A percentile compares a stretch with the other conserved stretches of the same genome.
These are phyloP conservation scores for Ceratothoa steindachneri DNA, from an alignment of 2,888 invertebrate genomes.

Conservation along the genomic window DNA sequence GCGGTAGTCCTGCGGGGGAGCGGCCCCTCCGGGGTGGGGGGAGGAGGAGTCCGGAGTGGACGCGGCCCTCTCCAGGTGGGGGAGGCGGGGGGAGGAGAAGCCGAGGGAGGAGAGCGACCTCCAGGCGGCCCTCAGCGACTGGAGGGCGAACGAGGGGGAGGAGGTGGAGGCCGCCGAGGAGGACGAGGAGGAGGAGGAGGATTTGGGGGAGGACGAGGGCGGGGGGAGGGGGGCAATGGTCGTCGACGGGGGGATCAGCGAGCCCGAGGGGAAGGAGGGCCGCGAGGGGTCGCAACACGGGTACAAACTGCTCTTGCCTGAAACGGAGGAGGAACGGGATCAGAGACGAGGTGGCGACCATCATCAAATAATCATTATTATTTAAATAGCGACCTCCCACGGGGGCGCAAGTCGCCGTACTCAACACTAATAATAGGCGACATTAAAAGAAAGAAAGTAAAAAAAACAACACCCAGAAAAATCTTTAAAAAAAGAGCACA, in stretches of 20 bases:
- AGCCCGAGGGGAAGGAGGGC: neutral
- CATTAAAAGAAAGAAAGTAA: no score
- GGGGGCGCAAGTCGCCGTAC: no score
- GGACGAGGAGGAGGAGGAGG: slow-evolving; percentile 12
- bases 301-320: slow-evolving; percentile 5
- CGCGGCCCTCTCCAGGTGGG: slow-evolving; percentile 38
- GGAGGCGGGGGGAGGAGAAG: slow-evolving; percentile 33
- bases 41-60: slow-evolving; percentile 18
- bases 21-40: neutral
- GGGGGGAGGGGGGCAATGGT: slow-evolving; percentile 6
- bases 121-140: slow-evolving; percentile 44
- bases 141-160: slow-evolving; percentile 34
- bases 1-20: slow-evolving; percentile 41
- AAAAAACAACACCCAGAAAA: no score
- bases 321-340: no score
- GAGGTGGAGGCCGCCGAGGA: neutral
- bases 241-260: neutral
- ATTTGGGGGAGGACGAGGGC: slow-evolving; percentile 6
- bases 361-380: no score
- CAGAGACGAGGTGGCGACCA: no score
- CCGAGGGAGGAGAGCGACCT: slow-evolving; percentile 36
- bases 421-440: no score
- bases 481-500: no score
- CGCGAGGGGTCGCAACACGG: neutral
- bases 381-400: no score